A percentile compares a stretch with the other conserved stretches of the same genome.
phyloP scores from a whole-genome alignment of 2,888 invertebrate species.

The Mycalesis mineus region DNA sequence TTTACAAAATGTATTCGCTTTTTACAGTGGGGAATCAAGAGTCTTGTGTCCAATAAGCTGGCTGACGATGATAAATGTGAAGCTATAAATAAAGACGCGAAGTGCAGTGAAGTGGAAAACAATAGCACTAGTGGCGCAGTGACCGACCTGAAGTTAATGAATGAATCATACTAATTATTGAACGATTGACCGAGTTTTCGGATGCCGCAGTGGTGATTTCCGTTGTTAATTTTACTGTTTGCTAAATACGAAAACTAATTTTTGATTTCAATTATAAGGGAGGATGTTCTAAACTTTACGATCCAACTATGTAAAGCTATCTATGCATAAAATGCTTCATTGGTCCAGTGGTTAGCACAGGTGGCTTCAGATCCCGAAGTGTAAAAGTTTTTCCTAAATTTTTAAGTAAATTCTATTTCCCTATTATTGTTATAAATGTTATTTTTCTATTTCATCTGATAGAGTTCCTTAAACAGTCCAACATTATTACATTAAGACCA shows the following conservation, averaged over 20 bases:
- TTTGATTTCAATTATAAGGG: background rate
- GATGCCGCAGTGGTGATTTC: constrained; percentile 25
- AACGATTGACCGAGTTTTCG: constrained; percentile 22
- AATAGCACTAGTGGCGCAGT: constrained; percentile 19
- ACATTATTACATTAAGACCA: too few species aligned
- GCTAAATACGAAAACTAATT: background rate
- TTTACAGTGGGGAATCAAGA: background rate
- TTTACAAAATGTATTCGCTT: too few species aligned
- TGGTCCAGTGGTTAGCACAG: too few species aligned
- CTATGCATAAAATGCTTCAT: too few species aligned
- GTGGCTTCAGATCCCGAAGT: too few species aligned
- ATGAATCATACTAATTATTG: constrained; percentile 33
- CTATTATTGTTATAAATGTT: too few species aligned
- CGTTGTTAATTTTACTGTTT: constrained; percentile 9
- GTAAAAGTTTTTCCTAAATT: too few species aligned
- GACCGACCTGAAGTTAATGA: constrained; percentile 25
- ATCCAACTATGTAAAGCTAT: too few species aligned
- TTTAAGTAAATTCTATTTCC: too few species aligned
- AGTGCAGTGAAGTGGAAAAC: background rate
- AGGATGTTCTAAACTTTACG: background rate
- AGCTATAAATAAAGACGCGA: background rate
- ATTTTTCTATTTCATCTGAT: too few species aligned
- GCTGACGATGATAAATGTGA: background rate
- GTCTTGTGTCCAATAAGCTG: too few species aligned
- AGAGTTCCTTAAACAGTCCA: too few species aligned